Evolutionary conservation across 64 coral and sea anemone species (phyloP).

Genomic region (Hydrozoanthus tunicans): DNA sequence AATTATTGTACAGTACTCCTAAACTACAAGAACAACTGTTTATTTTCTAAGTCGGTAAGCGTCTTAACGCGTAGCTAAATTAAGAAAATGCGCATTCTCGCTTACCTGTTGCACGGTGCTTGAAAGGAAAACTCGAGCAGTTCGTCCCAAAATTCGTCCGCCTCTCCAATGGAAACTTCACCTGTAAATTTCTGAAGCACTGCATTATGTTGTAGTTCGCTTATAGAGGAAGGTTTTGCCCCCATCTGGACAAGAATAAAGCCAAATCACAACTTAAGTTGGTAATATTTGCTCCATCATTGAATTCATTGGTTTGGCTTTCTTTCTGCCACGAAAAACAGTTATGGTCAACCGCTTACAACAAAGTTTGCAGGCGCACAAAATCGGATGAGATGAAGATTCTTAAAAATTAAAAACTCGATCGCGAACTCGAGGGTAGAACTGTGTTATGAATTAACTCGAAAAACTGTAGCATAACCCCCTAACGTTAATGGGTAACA

Average conservation of each 20-base stretch:
- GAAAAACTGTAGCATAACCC: neutral
- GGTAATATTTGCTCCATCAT: slow-evolving; percentile 37
- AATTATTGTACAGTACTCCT: too few species aligned
- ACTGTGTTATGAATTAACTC: neutral
- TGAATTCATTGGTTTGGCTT: neutral
- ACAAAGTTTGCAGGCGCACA: slow-evolving; percentile 8
- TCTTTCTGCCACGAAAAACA: slow-evolving; percentile 74
- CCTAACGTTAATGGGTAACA: slow-evolving; percentile 56
- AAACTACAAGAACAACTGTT: neutral
- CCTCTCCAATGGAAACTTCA: slow-evolving; percentile 64
- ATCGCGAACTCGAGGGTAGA: neutral
- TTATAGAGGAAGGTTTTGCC: slow-evolving; percentile 97
- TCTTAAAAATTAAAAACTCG: neutral
- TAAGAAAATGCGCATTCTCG: neutral
- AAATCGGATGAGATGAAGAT: neutral
- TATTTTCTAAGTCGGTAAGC: neutral
- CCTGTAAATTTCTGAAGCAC: slow-evolving; percentile 91
- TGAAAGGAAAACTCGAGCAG: slow-evolving; percentile 88
- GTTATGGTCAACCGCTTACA: slow-evolving; percentile 58
- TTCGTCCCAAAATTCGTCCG: slow-evolving; percentile 91
- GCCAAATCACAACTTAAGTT: slow-evolving; percentile 22
- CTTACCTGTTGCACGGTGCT: slow-evolving; percentile 85
- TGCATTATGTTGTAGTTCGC: slow-evolving; percentile 91
- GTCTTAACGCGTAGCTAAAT: neutral
- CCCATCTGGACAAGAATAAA: slow-evolving; percentile 71